Base-by-base conservation (phyloP, 2,888 invertebrate species). In the Apoda limacodes region DNA sequence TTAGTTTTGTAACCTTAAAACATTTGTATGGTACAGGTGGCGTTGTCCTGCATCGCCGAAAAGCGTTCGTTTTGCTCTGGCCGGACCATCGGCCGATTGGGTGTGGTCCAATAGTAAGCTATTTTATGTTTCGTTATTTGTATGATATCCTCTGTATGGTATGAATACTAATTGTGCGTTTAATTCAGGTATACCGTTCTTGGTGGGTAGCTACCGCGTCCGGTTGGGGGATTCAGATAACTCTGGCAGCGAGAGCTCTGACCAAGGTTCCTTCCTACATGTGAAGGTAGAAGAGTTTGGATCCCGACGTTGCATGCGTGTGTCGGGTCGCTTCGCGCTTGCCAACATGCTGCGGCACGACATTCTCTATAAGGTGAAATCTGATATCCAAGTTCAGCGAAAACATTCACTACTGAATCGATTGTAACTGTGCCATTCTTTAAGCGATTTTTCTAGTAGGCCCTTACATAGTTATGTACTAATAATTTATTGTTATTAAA, bases 61-160 rank as follows among this genome's bases (percentile, higher is more conserved):
- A 36, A 57, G 38, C 23, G 28, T 78, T 3, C 56, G 67, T 1
- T 55, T 78, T 22, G 55, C 71, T 0, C 20, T 65, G 2, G 56
- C 55, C 5, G 52, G 52, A 0, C 57, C 69, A 0, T 28, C 56
- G 0, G 30, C 60, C 2, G 60, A 68, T 10, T 70, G 66, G 66
- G 54, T 50, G 5, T 76, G 76, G 76, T 72, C 75, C 2, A 30
- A 39, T 2, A 60, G 76, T 76, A 40, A 60, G 69, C 62, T 5
- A 22, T 23, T 5, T 20, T 1, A 1, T 6, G 2, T 23, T 10
- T 7, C 14, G 4, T 17, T 23, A 20, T 6, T 19, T 24, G 4
- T 13, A 28, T n/a, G n/a, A n/a, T n/a, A n/a, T n/a, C n/a, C n/a
- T n/a, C n/a, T n/a, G n/a, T n/a, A n/a, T n/a, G n/a, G n/a, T n/a